phyloP scores from a whole-genome alignment of 2,888 invertebrate species.

The Scaptomyza parva region DNA sequence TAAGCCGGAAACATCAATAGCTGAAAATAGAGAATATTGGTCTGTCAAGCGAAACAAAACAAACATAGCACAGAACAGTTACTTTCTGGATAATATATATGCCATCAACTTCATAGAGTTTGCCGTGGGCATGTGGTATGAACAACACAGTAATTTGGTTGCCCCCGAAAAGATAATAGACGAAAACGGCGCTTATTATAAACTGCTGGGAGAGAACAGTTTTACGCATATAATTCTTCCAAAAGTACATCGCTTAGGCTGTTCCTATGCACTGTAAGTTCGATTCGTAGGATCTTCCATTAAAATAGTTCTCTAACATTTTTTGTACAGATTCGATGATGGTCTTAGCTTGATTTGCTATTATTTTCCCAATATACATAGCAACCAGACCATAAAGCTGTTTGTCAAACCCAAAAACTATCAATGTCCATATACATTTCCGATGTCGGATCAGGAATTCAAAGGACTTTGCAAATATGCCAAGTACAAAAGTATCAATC shows the following conservation, averaged over 20 bases:
- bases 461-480: constrained; percentile 35
- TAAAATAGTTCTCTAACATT: fast-evolving
- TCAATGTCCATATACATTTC: constrained; percentile 40
- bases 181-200: fast-evolving
- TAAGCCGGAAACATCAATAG: too few species aligned
- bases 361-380: constrained; percentile 11
- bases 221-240: constrained; percentile 40
- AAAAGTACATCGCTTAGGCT: constrained; percentile 21
- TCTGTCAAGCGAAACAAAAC: fast-evolving
- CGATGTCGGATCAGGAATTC: constrained; percentile 17
- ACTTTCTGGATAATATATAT: constrained; percentile 24
- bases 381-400: background rate
- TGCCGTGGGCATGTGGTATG: constrained; percentile 37
- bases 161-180: background rate
- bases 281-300: fast-evolving
- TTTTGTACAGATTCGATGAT: constrained; percentile 10
- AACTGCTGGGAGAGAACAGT: constrained; percentile 6
- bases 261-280: constrained; percentile 43
- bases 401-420: constrained; percentile 7
- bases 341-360: constrained; percentile 46
- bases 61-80: constrained; percentile 8
- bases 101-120: constrained; percentile 14
- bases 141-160: constrained; percentile 9
- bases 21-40: background rate
- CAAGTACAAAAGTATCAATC: background rate